A percentile compares a stretch with the other conserved stretches of the same genome.
These are phyloP conservation scores for Gila robusta DNA, from an alignment of 2,797 vertebrate species.

Conservation along the genomic window DNA sequence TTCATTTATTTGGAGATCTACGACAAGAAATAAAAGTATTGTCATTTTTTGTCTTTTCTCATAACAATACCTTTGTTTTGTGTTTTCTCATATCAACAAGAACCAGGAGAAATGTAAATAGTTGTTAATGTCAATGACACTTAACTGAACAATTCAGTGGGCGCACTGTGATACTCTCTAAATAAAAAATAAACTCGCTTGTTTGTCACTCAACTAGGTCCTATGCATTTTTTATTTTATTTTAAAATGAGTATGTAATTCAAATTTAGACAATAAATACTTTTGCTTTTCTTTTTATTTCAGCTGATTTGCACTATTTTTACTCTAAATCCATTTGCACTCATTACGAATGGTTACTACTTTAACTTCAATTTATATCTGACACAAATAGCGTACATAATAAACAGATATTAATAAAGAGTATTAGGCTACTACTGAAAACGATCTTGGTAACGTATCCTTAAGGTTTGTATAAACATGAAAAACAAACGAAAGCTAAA, in stretches of 20 bases:
- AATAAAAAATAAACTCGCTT: not conserved
- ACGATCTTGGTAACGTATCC: not conserved
- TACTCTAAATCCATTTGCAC: not conserved
- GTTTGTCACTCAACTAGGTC: not conserved
- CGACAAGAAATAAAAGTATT: constrained; percentile 59
- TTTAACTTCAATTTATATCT: not conserved
- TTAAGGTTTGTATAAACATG: constrained; percentile 10
- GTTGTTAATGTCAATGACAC: not conserved
- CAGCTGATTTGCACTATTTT: not conserved
- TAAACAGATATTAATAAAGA: not conserved
- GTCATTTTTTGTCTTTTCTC: constrained; percentile 1
- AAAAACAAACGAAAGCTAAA: not conserved
- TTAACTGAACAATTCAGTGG: not conserved
- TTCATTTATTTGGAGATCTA: constrained; percentile 77
- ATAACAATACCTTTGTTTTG: not conserved
- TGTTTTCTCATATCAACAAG: not conserved
- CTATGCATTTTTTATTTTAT: not conserved
- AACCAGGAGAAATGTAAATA: not conserved
- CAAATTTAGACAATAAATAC: not conserved
- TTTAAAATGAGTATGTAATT: not conserved
- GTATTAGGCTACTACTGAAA: not conserved
- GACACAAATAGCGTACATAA: not conserved
- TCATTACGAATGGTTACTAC: not conserved
- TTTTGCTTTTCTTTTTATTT: not conserved
- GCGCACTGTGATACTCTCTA: not conserved